These are phyloP conservation scores for Leucophenga maculata DNA, from an alignment of 2,888 invertebrate species.

Conservation along the genomic window DNA sequence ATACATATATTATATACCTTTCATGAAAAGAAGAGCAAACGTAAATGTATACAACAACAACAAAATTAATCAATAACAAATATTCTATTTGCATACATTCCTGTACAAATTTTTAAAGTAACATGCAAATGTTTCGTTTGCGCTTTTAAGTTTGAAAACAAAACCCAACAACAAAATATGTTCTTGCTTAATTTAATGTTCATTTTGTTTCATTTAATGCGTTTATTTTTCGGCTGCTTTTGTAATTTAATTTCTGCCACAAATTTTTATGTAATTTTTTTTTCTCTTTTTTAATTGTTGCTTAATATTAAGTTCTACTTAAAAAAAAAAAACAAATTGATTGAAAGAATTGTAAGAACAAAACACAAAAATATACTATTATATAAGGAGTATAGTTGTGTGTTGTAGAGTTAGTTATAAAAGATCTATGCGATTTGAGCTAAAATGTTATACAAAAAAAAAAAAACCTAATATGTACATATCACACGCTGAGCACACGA, in stretches of 20 bases:
- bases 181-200: slow-evolving; percentile 13
- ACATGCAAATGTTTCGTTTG: slow-evolving; percentile 23
- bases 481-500: slow-evolving; percentile 39
- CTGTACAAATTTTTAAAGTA: slow-evolving; percentile 59
- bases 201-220: slow-evolving; percentile 12
- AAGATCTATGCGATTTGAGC: slow-evolving; percentile 18
- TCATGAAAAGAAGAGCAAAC: slow-evolving; percentile 25
- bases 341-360: slow-evolving; percentile 14
- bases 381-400: background rate
- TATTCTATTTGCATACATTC: slow-evolving; percentile 64
- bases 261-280: slow-evolving; percentile 37
- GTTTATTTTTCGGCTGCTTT: slow-evolving; percentile 7
- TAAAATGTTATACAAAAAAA: background rate
- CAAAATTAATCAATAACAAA: slow-evolving; percentile 35
- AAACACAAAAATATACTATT: background rate
- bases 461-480: slow-evolving; percentile 42
- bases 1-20: slow-evolving; percentile 13
- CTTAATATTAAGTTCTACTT: slow-evolving; percentile 34
- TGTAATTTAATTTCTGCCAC: slow-evolving; percentile 45
- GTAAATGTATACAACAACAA: slow-evolving; percentile 36
- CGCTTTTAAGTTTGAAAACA: slow-evolving; percentile 5
- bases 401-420: background rate
- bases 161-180: background rate
- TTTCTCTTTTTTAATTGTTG: slow-evolving; percentile 40
- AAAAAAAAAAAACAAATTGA: slow-evolving; percentile 1